Conservation (phyloP, 2,888 invertebrate species). For the Suillia variegata region DNA sequence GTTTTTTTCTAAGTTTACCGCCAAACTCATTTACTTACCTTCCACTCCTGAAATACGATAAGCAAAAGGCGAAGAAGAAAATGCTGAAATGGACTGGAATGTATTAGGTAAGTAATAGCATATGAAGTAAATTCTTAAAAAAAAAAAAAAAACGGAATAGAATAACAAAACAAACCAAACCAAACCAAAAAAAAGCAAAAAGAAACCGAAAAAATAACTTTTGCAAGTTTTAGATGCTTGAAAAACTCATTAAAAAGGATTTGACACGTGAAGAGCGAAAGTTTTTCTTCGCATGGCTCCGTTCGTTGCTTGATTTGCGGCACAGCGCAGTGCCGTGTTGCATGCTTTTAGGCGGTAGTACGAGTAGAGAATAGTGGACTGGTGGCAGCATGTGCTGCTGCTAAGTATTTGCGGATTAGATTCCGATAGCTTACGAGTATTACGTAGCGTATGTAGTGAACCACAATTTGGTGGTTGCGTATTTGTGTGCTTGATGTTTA, state of each 20-base stretch:
- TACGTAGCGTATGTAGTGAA: constrained; percentile 4
- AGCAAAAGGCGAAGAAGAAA: too few species aligned
- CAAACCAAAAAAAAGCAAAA: too few species aligned
- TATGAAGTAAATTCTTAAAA: too few species aligned
- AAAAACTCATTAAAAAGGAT: constrained; percentile 56
- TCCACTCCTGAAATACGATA: not conserved
- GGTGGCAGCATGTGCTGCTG: constrained; percentile 1
- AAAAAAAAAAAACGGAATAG: too few species aligned
- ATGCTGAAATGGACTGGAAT: too few species aligned
- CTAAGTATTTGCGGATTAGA: constrained; percentile 48
- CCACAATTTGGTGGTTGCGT: not conserved
- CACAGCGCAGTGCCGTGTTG: not conserved
- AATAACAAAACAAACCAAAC: too few species aligned
- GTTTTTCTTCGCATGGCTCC: constrained; percentile 52
- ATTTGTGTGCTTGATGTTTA: too few species aligned
- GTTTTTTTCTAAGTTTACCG: not conserved
- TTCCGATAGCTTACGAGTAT: constrained; percentile 48
- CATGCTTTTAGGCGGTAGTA: not conserved
- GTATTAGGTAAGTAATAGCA: too few species aligned
- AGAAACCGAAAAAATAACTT: constrained; percentile 38
- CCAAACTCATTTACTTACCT: constrained; percentile 15
- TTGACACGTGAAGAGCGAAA: constrained; percentile 55
- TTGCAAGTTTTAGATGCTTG: constrained; percentile 50
- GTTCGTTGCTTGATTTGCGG: constrained; percentile 14
- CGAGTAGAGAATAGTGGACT: not conserved